A percentile compares a stretch with the other conserved stretches of the same genome.
Conservation (phyloP, 2,113 vertebrate species). For the Phrynosoma platyrhinos region DNA sequence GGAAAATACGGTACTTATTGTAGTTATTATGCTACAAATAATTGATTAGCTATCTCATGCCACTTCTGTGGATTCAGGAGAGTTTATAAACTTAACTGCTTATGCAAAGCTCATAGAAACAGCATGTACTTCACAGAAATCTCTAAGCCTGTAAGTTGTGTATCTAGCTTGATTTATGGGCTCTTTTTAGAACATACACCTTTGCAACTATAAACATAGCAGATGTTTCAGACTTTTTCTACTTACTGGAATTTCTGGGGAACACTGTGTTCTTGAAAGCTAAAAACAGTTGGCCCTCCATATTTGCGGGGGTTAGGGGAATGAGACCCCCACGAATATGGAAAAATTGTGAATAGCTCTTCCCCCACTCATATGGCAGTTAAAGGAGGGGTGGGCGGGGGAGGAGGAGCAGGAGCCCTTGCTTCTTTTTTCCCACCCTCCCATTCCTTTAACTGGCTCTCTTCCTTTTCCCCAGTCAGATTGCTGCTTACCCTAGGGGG, state of each 20-base stretch:
- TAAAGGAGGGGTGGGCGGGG: too few relatives aligned
- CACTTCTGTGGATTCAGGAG: background rate
- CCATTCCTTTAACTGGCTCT: too few relatives aligned
- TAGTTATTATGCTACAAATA: background rate
- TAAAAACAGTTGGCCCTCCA: background rate
- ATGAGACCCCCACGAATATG: too few relatives aligned
- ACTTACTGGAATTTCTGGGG: background rate
- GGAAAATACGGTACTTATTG: background rate
- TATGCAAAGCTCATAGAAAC: background rate
- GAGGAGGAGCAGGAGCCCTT: too few relatives aligned
- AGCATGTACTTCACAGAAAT: background rate
- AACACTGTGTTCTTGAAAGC: constrained; percentile 3
- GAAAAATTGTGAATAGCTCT: too few relatives aligned
- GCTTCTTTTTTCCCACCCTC: too few relatives aligned
- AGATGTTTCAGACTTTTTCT: constrained; percentile 3
- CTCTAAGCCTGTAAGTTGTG: constrained; percentile 1
- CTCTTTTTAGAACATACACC: background rate
- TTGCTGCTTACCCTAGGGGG: too few relatives aligned
- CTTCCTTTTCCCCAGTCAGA: too few relatives aligned
- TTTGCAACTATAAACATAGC: background rate
- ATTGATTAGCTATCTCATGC: background rate
- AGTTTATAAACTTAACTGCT: background rate
- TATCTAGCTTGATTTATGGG: constrained; percentile 6
- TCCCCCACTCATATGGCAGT: too few relatives aligned
- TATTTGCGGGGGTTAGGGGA: too few relatives aligned